Conservation (phyloP, 2,888 invertebrate genomes). For the Frankliniella fusca region DNA sequence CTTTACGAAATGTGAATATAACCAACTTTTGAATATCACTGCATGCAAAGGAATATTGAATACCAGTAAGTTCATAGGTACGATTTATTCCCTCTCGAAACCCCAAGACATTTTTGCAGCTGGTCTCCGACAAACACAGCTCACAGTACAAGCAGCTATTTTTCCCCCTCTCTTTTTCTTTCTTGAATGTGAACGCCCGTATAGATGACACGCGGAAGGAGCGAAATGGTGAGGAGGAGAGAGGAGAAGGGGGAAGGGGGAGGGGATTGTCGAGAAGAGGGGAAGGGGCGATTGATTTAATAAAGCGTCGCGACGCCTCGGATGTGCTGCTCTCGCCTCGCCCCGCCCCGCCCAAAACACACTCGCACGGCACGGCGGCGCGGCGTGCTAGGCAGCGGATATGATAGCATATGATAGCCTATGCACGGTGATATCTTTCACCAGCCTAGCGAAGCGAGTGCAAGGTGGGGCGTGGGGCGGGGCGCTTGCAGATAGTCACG, state of each 20-base stretch:
- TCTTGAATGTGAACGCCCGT: no score
- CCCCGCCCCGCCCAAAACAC: not conserved
- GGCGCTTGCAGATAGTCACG: not conserved
- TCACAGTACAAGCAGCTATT: no score
- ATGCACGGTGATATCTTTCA: not conserved
- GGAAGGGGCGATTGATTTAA: not conserved
- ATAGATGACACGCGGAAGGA: no score
- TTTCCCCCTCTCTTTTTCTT: no score
- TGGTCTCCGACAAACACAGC: no score
- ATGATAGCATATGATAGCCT: constrained; percentile 15
- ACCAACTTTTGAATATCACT: no score
- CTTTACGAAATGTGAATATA: no score
- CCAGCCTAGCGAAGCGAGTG: not conserved
- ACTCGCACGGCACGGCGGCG: not conserved
- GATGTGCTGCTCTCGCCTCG: not conserved
- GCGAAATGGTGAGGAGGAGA: not conserved
- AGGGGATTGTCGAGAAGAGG: no score
- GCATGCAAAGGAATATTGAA: no score
- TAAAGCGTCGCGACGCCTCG: not conserved
- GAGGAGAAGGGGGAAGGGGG: not conserved
- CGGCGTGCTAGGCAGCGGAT: not conserved
- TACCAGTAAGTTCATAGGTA: no score
- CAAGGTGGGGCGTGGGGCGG: not conserved
- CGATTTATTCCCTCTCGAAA: no score
- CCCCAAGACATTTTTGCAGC: no score